Base-by-base conservation (phyloP, 1,140 invertebrate genomes). In the Drosophila neocordata region DNA sequence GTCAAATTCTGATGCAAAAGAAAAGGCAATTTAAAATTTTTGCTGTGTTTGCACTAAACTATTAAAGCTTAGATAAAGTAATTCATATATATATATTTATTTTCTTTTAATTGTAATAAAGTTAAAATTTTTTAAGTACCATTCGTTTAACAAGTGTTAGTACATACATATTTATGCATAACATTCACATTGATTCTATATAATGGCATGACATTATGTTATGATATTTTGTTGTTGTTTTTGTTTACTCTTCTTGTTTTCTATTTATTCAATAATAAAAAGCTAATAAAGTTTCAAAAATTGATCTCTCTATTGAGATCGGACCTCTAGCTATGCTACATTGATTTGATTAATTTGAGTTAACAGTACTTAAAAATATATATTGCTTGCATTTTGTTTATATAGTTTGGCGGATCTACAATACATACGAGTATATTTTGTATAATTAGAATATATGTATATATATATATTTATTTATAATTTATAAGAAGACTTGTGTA, bases 111-210 rank as follows among this genome's bases (percentile, higher is more conserved):
- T 68, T 70, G 72, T 83, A 84, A 79, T 88, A 87, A 87, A 87
- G 79, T 88, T 87, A 87, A 87, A 87, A 88, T 88, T 83, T 83
- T 61, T 73, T 72, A 79, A 83, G 83, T 87, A 87, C 83, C 83
- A 72, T 88, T 87, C 37, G 83, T 73, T 87, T 88, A 87, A 87
- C 83, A 87, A 87, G 83, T 83, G 80, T 62, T 73, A 65, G 65
- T 79, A 76, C 52, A 65, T 65, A 70, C 57, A 78, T 73, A 75
- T 64, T 20, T 51, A 60, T 67, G 60, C 56, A 56, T 74, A 74
- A 74, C 72, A 57, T 52, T 65, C 31, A 77, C 76, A 69, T 69
- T 60, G 67, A 63, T 63, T 72, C 56, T 80, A 76, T 61, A 77
- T 81, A 80, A 77, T 87, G 81, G 73, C 82, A 81, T 85, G 81